Percentiles rank a stretch among this genome's conserved stretches.
Evolutionary conservation across 2,113 vertebrate genomes (phyloP).

Genomic region (Bubo bubo): DNA sequence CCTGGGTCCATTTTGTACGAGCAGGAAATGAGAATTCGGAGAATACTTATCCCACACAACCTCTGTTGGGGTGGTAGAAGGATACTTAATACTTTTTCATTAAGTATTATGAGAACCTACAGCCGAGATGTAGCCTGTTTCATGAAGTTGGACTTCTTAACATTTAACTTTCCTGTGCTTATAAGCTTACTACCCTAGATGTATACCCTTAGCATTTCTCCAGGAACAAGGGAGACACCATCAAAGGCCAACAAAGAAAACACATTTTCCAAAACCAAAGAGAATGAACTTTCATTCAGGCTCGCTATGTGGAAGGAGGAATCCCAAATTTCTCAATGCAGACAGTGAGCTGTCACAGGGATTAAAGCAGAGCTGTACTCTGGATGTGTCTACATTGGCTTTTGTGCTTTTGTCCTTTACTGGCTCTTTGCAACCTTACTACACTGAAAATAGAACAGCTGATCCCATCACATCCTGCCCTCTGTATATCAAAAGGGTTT

Average conservation of each 20-base stretch:
- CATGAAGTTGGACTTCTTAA: neutral
- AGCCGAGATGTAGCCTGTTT: neutral
- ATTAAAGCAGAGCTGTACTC: neutral
- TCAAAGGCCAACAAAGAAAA: neutral
- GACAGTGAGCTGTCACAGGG: neutral
- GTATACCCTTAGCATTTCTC: neutral
- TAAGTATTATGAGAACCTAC: neutral
- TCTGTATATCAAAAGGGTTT: neutral
- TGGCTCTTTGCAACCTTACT: neutral
- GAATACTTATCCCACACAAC: neutral
- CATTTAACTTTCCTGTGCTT: neutral
- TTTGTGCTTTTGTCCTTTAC: neutral
- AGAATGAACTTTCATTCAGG: neutral
- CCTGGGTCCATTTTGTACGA: neutral
- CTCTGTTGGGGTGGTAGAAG: neutral
- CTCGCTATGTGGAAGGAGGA: neutral
- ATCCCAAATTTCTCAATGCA: neutral
- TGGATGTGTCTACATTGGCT: neutral
- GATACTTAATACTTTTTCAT: neutral
- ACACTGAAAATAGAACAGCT: neutral
- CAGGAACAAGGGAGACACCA: neutral
- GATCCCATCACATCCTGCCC: neutral
- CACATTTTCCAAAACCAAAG: neutral
- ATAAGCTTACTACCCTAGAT: neutral
- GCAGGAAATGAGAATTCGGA: conserved; percentile 1